Conservation (phyloP, 2,888 invertebrate species). For the Plusia festucae region DNA sequence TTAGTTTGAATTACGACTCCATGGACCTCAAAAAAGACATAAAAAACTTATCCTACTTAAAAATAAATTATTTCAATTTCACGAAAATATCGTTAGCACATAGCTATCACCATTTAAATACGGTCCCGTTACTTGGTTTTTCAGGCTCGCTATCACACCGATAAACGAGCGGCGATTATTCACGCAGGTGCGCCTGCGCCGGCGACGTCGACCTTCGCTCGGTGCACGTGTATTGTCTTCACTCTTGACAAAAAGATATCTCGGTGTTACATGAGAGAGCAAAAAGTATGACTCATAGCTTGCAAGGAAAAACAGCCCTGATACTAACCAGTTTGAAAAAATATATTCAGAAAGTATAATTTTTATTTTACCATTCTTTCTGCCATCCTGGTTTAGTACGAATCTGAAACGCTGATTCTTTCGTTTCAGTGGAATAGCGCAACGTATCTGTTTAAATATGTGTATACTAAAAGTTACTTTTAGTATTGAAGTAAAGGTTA, state of each 20-base stretch:
- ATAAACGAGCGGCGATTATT: conserved; percentile 38
- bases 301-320: conserved; percentile 2
- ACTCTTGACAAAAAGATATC: conserved; percentile 27
- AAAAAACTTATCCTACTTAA: no score
- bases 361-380: neutral
- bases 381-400: neutral
- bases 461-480: neutral
- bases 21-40: no score
- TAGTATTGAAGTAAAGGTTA: no score
- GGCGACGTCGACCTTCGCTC: conserved; percentile 49
- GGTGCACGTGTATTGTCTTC: conserved; percentile 57
- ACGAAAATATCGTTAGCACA: conserved; percentile 14
- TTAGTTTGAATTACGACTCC: no score
- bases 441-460: neutral
- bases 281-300: conserved; percentile 14
- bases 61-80: no score
- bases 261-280: neutral
- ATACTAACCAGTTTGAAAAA: neutral
- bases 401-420: neutral
- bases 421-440: neutral
- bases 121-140: conserved; percentile 49
- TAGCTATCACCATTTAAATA: conserved; percentile 26
- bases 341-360: neutral
- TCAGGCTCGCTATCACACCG: conserved; percentile 50
- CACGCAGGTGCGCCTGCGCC: conserved; percentile 57